A percentile compares a stretch with the other conserved stretches of the same genome.
Conservation (phyloP, 2,113 vertebrate species). For the Eolophus roseicapilla region DNA sequence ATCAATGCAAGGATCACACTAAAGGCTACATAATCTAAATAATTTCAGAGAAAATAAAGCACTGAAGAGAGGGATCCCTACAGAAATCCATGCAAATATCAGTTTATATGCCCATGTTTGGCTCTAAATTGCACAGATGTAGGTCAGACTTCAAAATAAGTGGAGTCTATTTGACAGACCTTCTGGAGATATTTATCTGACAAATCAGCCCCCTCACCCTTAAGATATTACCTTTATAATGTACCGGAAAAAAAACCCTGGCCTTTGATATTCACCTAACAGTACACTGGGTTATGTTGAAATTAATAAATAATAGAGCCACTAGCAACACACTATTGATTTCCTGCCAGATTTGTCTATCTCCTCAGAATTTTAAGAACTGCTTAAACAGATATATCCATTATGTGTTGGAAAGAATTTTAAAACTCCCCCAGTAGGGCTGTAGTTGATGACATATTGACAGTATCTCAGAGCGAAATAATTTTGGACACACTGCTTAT, state of each 20-base stretch:
- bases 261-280: slow-evolving; percentile 10
- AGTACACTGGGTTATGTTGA: not conserved
- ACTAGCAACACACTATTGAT: slow-evolving; percentile 48
- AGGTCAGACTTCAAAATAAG: not conserved
- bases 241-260: not conserved
- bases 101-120: not conserved
- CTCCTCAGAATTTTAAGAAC: slow-evolving; percentile 60
- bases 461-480: slow-evolving; percentile 43
- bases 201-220: not conserved
- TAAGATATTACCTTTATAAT: not conserved
- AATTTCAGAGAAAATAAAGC: slow-evolving; percentile 16
- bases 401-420: slow-evolving; percentile 57
- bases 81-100: not conserved
- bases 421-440: slow-evolving; percentile 34
- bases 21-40: not conserved
- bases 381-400: slow-evolving; percentile 61
- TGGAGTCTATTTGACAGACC: not conserved
- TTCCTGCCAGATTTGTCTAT: slow-evolving; percentile 51
- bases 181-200: not conserved
- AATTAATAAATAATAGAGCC: slow-evolving; percentile 65
- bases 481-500: not conserved
- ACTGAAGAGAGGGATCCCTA: not conserved
- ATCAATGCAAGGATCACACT: not conserved
- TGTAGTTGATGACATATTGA: slow-evolving; percentile 51
- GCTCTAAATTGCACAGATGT: not conserved